Evolutionary conservation across 35 echinoderm and acorn worm species (phyloP).

Genomic region (Ophioderma brevispina): DNA sequence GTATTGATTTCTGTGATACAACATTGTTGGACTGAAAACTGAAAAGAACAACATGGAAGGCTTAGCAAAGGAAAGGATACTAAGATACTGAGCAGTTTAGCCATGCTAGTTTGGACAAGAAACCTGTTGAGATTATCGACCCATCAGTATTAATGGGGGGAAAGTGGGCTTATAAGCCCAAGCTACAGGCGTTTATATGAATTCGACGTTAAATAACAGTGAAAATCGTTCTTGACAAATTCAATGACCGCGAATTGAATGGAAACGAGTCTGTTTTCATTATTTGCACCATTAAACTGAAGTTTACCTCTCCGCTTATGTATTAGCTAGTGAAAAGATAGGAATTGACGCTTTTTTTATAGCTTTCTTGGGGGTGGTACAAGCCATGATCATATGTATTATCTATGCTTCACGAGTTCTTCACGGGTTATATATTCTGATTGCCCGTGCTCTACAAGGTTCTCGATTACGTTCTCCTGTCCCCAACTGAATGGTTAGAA

Average conservation of each 20-base stretch:
- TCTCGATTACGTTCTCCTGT: not conserved
- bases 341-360: not conserved
- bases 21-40: no score
- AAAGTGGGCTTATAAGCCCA: no score
- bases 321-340: not conserved
- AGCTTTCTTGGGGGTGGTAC: not conserved
- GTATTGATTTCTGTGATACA: no score
- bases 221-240: not conserved
- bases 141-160: not conserved
- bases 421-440: not conserved
- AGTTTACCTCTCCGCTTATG: not conserved
- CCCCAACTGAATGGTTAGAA: not conserved
- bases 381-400: not conserved
- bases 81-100: not conserved
- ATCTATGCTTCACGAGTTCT: not conserved
- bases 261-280: not conserved
- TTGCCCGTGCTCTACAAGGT: not conserved
- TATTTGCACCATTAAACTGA: not conserved
- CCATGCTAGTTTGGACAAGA: not conserved
- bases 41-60: no score
- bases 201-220: no score
- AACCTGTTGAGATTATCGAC: not conserved
- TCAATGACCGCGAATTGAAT: no score
- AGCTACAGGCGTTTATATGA: no score
- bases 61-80: no score